phyloP scores from a whole-genome alignment of 2,888 invertebrate species.

The Lepidocyrtoides sp. region DNA sequence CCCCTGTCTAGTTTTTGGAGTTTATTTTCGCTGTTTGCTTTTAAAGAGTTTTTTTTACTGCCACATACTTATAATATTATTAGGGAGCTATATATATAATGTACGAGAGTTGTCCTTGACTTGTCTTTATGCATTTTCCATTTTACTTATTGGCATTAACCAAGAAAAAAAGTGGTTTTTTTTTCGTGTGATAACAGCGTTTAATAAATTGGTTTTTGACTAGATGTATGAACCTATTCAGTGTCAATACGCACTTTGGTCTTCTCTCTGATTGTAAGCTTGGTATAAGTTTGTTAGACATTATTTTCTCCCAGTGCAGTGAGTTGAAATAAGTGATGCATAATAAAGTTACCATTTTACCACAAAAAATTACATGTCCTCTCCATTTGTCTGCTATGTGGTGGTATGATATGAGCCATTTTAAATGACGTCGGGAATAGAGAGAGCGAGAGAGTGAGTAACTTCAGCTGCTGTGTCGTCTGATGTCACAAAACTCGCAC shows the following conservation, averaged over 20 bases:
- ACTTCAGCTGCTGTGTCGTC: constrained; percentile 29
- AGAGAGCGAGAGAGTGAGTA: constrained; percentile 23
- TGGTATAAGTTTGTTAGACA: neutral
- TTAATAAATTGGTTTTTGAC: neutral
- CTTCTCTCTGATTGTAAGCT: neutral
- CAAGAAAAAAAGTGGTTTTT: constrained; percentile 9
- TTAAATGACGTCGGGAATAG: too few species aligned
- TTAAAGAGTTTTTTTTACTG: neutral
- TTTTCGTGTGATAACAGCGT: neutral
- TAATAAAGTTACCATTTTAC: constrained; percentile 34
- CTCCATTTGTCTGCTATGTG: too few species aligned
- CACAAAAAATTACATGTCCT: neutral
- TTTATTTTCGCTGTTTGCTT: neutral
- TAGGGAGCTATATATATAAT: too few species aligned
- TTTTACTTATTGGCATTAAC: constrained; percentile 1
- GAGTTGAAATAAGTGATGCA: constrained; percentile 12
- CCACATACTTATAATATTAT: neutral
- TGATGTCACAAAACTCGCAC: constrained; percentile 14
- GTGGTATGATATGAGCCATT: too few species aligned
- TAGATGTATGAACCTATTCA: too few species aligned
- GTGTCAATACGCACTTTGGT: neutral
- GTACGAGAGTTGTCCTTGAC: constrained; percentile 63
- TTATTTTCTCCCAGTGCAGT: neutral
- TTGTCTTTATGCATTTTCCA: constrained; percentile 48
- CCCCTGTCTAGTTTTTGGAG: neutral